A percentile compares a stretch with the other conserved stretches of the same genome.
Conservation (phyloP, 2,888 invertebrate genomes). For the Cantharis nigra region DNA sequence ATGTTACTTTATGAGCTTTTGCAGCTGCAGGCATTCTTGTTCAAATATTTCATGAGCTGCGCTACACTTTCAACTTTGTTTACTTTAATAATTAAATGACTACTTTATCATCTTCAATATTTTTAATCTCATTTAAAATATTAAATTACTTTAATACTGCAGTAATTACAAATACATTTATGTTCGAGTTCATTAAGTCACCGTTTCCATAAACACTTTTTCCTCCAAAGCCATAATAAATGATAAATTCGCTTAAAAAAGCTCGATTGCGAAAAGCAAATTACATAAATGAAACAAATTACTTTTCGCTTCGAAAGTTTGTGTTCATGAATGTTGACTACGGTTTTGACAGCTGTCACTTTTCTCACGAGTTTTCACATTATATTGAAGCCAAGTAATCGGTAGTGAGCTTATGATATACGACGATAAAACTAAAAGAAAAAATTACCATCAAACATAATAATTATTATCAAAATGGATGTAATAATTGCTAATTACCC, state of each 20-base stretch:
- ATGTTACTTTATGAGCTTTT: neutral
- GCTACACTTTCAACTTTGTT: neutral
- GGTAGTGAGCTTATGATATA: neutral
- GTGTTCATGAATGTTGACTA: conserved; percentile 44
- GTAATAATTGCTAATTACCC: neutral
- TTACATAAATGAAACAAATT: conserved; percentile 41
- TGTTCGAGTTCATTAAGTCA: neutral
- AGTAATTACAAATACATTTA: conserved; percentile 11
- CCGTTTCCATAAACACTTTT: neutral
- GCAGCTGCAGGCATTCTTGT: neutral
- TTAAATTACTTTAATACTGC: neutral
- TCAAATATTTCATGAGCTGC: conserved; percentile 4
- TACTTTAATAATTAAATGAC: neutral
- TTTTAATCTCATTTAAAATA: neutral
- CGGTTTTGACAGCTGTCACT: conserved; percentile 46
- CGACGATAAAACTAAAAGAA: neutral
- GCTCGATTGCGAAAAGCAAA: conserved; percentile 3
- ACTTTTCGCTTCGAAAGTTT: conserved; percentile 43
- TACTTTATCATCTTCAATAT: neutral
- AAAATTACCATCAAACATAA: neutral
- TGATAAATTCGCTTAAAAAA: neutral
- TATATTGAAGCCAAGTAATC: conserved; percentile 16
- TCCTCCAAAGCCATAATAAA: neutral
- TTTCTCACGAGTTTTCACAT: conserved; percentile 34
- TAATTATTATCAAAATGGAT: neutral